phyloP scores from a whole-genome alignment of 2,797 vertebrate genomes.

The Columba guinea region DNA sequence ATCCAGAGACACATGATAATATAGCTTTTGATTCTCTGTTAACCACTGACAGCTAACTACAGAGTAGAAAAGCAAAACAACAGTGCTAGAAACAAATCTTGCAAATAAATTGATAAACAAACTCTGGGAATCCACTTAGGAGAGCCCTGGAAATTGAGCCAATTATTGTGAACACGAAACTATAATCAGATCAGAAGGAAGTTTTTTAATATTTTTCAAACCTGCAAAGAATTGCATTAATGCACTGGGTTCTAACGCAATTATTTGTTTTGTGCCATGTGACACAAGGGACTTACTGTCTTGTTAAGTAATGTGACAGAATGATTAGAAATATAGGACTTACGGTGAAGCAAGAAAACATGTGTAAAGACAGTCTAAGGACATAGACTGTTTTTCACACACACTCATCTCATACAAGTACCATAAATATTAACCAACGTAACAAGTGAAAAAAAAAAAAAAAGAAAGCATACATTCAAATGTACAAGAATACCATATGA shows the following conservation, averaged over 20 bases:
- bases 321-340: slow-evolving; percentile 28
- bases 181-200: slow-evolving; percentile 31
- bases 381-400: not conserved
- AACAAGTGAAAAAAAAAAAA: not conserved
- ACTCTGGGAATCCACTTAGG: slow-evolving; percentile 21
- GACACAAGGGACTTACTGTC: slow-evolving; percentile 53
- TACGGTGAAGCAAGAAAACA: slow-evolving; percentile 9
- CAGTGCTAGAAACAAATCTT: slow-evolving; percentile 7
- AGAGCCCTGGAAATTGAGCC: not conserved
- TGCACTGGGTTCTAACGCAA: not conserved
- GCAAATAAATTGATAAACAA: not conserved
- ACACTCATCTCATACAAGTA: not conserved
- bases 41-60: not conserved
- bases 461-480: not conserved
- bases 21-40: not conserved
- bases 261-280: slow-evolving; percentile 49
- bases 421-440: not conserved
- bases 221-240: slow-evolving; percentile 27
- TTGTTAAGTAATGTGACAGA: slow-evolving; percentile 59
- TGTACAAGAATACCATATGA: not conserved
- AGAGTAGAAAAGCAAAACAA: not conserved
- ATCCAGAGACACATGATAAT: not conserved
- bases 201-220: slow-evolving; percentile 29
- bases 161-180: slow-evolving; percentile 30
- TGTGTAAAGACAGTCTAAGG: not conserved